Evolutionary conservation across 2,888 invertebrate species (phyloP), one percentile per base, ranked within the genome.

Genomic region (Ophion costatus): DNA sequence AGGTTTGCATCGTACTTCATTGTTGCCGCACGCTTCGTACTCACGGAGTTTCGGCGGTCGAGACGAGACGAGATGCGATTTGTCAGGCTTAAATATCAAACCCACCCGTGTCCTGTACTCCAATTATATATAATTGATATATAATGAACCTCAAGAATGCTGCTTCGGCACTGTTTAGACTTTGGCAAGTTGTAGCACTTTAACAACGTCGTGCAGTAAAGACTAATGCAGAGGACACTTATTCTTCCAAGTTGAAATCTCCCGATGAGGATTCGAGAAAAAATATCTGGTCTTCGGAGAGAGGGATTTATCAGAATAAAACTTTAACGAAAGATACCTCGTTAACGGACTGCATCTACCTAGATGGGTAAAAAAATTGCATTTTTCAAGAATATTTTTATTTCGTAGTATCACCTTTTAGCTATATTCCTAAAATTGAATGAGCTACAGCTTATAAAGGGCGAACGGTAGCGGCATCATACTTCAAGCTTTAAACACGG

Each of bases 31-130:
- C 88, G 42, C 75, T 77, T 22, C 57, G 59, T 14, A 33, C 63
- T 45, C 10, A 33, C 64, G 20, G 38, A 45, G 88, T 89, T 89
- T 89, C 86, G 83, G 87, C 87, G 86, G 59, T 61, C 75, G 79
- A 71, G 77, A 71, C 71, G 69, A 78, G 69, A 84, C 77, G 80
- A 80, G 80, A 84, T 59, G 51, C 78, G 78, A 84, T 84, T 84
- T 84, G 84, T 84, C 84, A 79, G 66, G 81, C 75, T 84, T 84
- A 82, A 84, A 70, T 67, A 77, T 70, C 77, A 51, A 80, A 76
- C 71, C 67, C 67, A 67, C 38, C 77, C 63, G 57, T 63, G 29
- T 57, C 56, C 45, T 29, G 69, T 33, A 29, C 45, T 76, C 71
- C 70, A 64, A 42, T 45, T 11, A 67, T 63, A 56, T 67, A 29